Evolutionary conservation across 2,888 invertebrate genomes (phyloP).

Genomic region (Rotaria macrura): DNA sequence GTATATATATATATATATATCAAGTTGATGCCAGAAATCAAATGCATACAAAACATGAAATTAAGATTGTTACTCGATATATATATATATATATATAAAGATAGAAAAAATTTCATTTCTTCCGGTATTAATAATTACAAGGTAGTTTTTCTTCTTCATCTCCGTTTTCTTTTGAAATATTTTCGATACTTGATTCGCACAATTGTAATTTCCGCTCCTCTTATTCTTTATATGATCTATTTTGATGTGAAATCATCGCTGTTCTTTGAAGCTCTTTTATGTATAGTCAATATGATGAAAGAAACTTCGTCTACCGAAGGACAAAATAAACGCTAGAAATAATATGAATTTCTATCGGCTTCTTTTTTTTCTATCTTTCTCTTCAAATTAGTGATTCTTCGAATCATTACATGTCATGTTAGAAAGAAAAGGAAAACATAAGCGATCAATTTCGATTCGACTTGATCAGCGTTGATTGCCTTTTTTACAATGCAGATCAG

Average conservation of each 20-base stretch:
- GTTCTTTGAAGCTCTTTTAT: neutral
- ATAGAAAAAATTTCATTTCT: neutral
- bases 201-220: neutral
- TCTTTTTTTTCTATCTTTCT: too few species aligned
- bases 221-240: neutral
- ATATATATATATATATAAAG: too few species aligned
- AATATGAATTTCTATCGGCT: neutral
- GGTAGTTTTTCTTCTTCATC: neutral
- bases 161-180: neutral
- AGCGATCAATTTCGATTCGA: neutral
- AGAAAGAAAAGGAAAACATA: neutral
- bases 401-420: neutral
- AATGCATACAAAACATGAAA: neutral
- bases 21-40: too few species aligned
- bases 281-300: too few species aligned
- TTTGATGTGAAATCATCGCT: neutral
- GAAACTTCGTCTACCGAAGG: too few species aligned
- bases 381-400: too few species aligned
- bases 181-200: neutral
- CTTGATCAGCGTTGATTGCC: too few species aligned
- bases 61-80: neutral
- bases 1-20: too few species aligned
- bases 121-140: neutral
- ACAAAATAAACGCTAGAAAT: neutral
- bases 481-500: too few species aligned